A percentile compares a stretch with the other conserved stretches of the same genome.
Conservation (phyloP, 2,113 vertebrate genomes). For the Triplophysa rosa region DNA sequence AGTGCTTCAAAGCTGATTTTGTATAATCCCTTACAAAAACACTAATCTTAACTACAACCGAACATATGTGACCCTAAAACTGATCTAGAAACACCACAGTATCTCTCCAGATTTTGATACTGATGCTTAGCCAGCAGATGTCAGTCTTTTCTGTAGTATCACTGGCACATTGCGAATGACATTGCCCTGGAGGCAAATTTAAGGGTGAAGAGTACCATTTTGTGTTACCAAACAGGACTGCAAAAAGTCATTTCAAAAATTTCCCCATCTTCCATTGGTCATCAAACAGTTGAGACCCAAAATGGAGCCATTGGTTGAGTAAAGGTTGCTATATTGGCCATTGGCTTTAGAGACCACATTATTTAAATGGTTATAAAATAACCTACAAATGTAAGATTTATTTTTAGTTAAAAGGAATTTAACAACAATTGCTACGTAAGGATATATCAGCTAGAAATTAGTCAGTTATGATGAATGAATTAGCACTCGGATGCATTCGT, state of each 20-base stretch:
- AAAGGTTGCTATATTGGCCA: background rate
- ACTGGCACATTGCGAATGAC: conserved; percentile 38
- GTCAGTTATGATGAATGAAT: conserved; percentile 22
- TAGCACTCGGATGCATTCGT: conserved; percentile 15
- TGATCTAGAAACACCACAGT: background rate
- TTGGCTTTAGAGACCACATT: no score
- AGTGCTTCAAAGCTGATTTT: background rate
- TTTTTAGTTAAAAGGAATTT: background rate
- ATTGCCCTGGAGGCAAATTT: conserved; percentile 49
- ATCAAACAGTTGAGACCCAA: background rate
- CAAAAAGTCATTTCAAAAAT: background rate
- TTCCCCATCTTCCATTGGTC: background rate
- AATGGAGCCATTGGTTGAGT: background rate
- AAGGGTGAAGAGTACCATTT: background rate
- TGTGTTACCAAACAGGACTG: background rate
- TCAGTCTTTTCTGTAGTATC: conserved; percentile 71
- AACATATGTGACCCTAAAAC: conserved; percentile 11
- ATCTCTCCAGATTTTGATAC: conserved; percentile 25
- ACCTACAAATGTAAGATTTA: no score
- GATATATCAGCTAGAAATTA: conserved; percentile 9
- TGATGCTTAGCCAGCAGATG: conserved; percentile 71
- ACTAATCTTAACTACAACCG: conserved; percentile 1
- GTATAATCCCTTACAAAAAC: background rate
- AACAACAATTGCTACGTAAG: conserved; percentile 7
- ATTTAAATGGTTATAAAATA: no score